A percentile compares a stretch with the other conserved stretches of the same genome.
phyloP scores from a whole-genome alignment of 2,888 invertebrate genomes.

The Synergus gifuensis region DNA sequence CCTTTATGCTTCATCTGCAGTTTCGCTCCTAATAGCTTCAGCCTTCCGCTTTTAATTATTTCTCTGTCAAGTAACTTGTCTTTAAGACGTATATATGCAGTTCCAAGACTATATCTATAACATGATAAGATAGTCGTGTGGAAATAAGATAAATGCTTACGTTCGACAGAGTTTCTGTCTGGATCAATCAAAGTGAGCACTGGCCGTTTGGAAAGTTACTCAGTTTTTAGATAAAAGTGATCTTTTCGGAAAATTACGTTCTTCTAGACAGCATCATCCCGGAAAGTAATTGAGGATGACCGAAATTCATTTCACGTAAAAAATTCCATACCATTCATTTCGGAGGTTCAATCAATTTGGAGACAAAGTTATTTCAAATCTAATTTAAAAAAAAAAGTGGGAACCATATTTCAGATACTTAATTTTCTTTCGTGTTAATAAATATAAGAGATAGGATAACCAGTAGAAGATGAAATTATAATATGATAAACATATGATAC shows the following conservation, averaged over 20 bases:
- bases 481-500: neutral
- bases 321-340: no score
- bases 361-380: no score
- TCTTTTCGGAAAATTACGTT: neutral
- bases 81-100: slow-evolving; percentile 39
- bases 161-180: slow-evolving; percentile 27
- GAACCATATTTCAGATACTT: no score
- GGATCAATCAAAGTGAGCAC: slow-evolving; percentile 10
- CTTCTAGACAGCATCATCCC: neutral
- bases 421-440: no score
- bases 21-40: neutral
- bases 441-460: no score
- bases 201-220: slow-evolving; percentile 3
- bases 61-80: slow-evolving; percentile 4
- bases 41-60: slow-evolving; percentile 13
- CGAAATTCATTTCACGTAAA: no score
- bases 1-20: neutral
- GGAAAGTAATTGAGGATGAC: no score
- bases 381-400: no score
- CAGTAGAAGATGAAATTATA: neutral
- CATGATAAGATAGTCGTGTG: slow-evolving; percentile 60
- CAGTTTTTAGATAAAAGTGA: neutral
- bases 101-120: slow-evolving; percentile 20
- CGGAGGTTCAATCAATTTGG: no score
- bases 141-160: slow-evolving; percentile 65